Evolutionary conservation across 2,888 invertebrate species (phyloP), one percentile per base, ranked within the genome.

Genomic region (Acanthococcus lagerstroemiae): DNA sequence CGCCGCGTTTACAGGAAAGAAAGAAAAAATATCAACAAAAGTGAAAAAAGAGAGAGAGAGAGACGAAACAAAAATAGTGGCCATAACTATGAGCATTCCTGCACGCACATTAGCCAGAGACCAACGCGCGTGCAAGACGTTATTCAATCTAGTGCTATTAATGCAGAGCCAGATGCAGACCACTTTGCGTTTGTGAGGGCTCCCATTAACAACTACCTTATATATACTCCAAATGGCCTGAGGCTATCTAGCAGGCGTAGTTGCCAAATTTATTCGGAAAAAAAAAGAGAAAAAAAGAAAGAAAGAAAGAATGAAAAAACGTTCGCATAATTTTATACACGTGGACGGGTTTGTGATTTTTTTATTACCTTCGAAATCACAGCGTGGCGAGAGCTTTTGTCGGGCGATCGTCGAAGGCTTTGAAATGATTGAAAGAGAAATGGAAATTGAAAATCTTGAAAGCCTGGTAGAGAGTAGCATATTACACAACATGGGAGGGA

Each of bases 171-270:
- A 52, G 52, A 52, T 52, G 52, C 52, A 52, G 52, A 52, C 52
- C 52, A 52, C 24, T 52, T 48, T 9, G 52, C 44, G 50, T 63
- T 27, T 63, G 30, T 52, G 54, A 52, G 63, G 30, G 44, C 63
- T 63, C 63, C 52, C 63, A 63, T 63, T 63, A 63, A 63, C 63
- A 63, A 63, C 63, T 63, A 63, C 63, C 63, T 63, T 63, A 63
- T 63, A 63, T 50, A 60, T 60, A 63, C 54, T 63, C 52, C 24
- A 52, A 6, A 37, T 19, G 17, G 58, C 58, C 46, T n/a, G 4
- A 26, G 58, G 52, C 63, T 44, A 27, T 63, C 30, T 52, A 52
- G 50, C 61, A 44, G 37, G 52, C 63, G 52, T 52, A 30, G 63
- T 63, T 63, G 63, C 63, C 63, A 63, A 63, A 63, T 54, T 63